These are phyloP conservation scores for Okamejei kenojei DNA, from an alignment of 2,797 vertebrate genomes.

Conservation along the genomic window DNA sequence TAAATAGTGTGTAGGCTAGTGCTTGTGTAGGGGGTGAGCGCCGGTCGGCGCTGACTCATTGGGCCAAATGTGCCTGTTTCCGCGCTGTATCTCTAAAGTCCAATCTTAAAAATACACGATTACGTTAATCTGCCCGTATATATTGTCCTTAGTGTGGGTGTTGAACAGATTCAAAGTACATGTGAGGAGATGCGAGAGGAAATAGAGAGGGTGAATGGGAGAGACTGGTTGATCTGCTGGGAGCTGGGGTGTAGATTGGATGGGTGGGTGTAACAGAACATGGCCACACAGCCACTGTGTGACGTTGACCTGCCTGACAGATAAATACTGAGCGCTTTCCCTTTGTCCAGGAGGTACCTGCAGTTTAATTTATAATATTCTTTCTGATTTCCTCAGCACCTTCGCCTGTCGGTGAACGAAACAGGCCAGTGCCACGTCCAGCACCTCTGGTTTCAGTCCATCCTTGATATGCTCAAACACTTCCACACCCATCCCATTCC, in stretches of 20 bases:
- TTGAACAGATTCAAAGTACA: neutral
- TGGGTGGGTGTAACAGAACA: neutral
- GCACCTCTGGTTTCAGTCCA: slow-evolving; percentile 96
- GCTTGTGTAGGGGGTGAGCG: too few species aligned
- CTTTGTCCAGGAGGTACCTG: neutral
- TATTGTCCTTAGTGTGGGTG: neutral
- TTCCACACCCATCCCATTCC: slow-evolving; percentile 94
- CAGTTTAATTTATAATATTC: slow-evolving; percentile 4
- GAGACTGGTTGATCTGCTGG: neutral
- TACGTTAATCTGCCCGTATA: neutral
- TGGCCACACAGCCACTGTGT: neutral
- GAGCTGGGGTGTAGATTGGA: neutral
- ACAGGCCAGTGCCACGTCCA: slow-evolving; percentile 93
- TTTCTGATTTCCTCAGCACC: slow-evolving; percentile 65
- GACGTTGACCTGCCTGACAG: too few species aligned
- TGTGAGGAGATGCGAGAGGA: neutral
- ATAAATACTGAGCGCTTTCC: neutral
- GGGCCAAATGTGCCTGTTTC: too few species aligned
- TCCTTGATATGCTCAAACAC: slow-evolving; percentile 90
- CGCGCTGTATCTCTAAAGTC: too few species aligned
- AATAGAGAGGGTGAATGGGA: neutral
- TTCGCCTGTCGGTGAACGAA: slow-evolving; percentile 88
- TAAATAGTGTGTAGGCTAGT: too few species aligned
- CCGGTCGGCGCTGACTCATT: too few species aligned
- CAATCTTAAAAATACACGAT: too few species aligned